Conservation (phyloP, 35 echinoderm and acorn worm genomes). For the Amphiura filiformis region DNA sequence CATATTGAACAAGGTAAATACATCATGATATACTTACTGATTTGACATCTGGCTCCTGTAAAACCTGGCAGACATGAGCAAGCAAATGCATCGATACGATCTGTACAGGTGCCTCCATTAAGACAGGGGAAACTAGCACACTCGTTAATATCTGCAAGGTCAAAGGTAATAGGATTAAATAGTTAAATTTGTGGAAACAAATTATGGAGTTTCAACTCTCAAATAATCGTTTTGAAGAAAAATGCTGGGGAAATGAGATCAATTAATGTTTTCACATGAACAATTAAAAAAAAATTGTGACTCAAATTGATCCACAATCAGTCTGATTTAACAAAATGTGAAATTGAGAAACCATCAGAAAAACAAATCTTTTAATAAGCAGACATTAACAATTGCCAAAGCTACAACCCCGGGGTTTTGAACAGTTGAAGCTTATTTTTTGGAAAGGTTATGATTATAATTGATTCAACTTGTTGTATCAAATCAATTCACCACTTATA, state of each 20-base stretch:
- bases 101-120: slow-evolving; percentile 58
- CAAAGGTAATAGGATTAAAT: background rate
- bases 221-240: background rate
- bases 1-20: background rate
- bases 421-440: too few species aligned
- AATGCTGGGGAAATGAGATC: background rate
- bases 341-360: too few species aligned
- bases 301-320: too few species aligned
- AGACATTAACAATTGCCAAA: too few species aligned
- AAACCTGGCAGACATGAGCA: slow-evolving; percentile 44
- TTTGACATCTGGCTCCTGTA: slow-evolving; percentile 39
- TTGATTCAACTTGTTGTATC: too few species aligned
- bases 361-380: too few species aligned
- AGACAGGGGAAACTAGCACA: slow-evolving; percentile 65
- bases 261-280: background rate
- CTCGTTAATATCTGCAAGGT: slow-evolving; percentile 32
- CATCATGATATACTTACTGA: slow-evolving; percentile 27
- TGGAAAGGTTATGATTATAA: too few species aligned
- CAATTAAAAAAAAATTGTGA: background rate
- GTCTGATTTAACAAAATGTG: too few species aligned
- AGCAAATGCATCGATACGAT: slow-evolving; percentile 22
- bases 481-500: too few species aligned
- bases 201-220: background rate
- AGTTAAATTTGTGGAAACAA: background rate
- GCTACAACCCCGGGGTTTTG: too few species aligned